Conservation (phyloP, 92 coral and sea anemone species). For the Umimayanthus chanpuru region DNA sequence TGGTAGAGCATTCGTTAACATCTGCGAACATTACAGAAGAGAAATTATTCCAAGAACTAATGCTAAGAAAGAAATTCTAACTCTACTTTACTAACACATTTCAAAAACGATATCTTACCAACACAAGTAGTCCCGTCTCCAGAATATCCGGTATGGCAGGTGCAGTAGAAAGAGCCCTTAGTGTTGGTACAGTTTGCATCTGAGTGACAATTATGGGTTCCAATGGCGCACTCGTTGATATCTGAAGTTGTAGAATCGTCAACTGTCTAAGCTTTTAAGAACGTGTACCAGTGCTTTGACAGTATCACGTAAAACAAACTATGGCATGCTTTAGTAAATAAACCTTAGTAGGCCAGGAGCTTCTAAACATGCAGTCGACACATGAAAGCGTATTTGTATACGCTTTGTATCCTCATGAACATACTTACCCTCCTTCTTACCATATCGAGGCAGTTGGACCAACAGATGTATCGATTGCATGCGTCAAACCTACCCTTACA, state of each 20-base stretch:
- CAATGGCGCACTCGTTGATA: constrained; percentile 64
- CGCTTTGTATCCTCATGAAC: not conserved
- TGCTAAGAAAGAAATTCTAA: not conserved
- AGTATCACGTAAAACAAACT: not conserved
- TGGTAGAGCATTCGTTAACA: constrained; percentile 13
- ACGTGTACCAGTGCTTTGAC: not conserved
- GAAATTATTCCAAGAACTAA: not conserved
- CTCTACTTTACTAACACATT: not conserved
- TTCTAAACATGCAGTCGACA: constrained; percentile 3
- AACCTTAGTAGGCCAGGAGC: constrained; percentile 20
- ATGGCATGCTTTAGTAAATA: not conserved
- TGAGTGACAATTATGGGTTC: constrained; percentile 60
- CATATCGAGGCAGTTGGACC: constrained; percentile 6
- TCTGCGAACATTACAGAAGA: not conserved
- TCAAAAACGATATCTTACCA: constrained; percentile 16
- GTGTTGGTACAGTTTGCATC: constrained; percentile 66
- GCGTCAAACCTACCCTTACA: constrained; percentile 46
- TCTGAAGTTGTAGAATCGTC: constrained; percentile 30
- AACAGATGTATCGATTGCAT: not conserved
- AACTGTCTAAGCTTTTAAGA: too few relatives aligned
- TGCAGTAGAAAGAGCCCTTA: constrained; percentile 63
- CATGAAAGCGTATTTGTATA: not conserved
- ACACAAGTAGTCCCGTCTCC: constrained; percentile 64
- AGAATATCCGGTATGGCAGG: constrained; percentile 62
- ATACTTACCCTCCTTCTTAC: constrained; percentile 28